Conservation (phyloP, 2,888 invertebrate genomes). For the Palloptera scutellata region DNA sequence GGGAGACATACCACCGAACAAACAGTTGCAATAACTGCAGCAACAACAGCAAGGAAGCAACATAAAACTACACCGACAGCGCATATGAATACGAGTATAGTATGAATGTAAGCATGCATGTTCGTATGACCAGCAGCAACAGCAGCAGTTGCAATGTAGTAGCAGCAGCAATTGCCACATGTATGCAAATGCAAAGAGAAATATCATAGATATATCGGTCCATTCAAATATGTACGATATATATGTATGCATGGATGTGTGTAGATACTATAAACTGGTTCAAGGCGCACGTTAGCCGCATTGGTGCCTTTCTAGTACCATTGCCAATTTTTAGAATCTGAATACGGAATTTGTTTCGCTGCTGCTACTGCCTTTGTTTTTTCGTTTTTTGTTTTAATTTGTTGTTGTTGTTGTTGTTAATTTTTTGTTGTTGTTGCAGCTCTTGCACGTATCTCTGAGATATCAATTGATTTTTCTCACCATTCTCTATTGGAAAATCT, state of each 20-base stretch:
- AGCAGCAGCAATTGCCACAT: constrained; percentile 15
- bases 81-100: no score
- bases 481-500: background rate
- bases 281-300: no score
- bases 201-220: background rate
- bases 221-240: background rate
- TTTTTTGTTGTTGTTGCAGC: background rate
- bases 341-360: no score
- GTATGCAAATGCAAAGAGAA: background rate
- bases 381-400: no score
- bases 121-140: background rate
- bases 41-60: no score
- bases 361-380: no score
- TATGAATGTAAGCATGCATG: background rate
- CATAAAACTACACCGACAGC: no score
- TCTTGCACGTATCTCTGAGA: constrained; percentile 22
- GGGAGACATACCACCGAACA: background rate
- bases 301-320: no score
- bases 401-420: no score
- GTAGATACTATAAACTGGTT: background rate
- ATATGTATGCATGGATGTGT: background rate
- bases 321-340: no score
- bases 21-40: background rate
- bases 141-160: constrained; percentile 15
- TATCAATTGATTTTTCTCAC: constrained; percentile 23